Percentiles rank a stretch among this genome's conserved stretches.
These are phyloP conservation scores for Aplochiton taeniatus DNA, from an alignment of 2,797 vertebrate genomes.

Conservation along the genomic window DNA sequence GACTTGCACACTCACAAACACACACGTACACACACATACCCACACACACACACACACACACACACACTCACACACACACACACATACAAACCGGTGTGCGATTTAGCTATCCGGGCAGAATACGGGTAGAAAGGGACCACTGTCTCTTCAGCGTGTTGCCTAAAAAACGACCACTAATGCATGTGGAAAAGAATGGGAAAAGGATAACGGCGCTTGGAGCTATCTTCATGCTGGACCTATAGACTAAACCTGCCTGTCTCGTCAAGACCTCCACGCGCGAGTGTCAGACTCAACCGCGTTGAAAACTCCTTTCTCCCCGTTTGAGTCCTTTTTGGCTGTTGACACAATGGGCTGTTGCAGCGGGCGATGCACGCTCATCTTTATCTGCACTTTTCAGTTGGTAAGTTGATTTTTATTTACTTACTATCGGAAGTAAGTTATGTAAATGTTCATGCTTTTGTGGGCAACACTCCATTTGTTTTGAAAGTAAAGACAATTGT, in stretches of 20 bases:
- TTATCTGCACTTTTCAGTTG: conserved; percentile 88
- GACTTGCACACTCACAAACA: conserved; percentile 9
- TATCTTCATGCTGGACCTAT: conserved; percentile 30
- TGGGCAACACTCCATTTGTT: conserved; percentile 22
- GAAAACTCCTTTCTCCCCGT: conserved; percentile 26
- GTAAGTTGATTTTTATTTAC: conserved; percentile 74
- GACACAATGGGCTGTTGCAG: conserved; percentile 88
- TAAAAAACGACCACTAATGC: conserved; percentile 7
- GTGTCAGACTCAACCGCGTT: conserved; percentile 14
- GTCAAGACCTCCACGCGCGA: conserved; percentile 23
- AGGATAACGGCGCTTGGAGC: conserved; percentile 20
- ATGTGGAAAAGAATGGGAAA: conserved; percentile 52
- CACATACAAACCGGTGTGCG: conserved; percentile 14
- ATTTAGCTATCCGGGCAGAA: not conserved
- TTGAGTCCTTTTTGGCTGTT: conserved; percentile 42
- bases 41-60: conserved; percentile 30
- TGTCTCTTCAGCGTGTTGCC: no score
- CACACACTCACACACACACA: conserved; percentile 48
- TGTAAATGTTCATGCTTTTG: not conserved
- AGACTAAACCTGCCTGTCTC: conserved; percentile 48
- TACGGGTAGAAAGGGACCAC: no score
- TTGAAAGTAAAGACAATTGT: not conserved
- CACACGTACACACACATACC: conserved; percentile 45
- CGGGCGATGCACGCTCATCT: conserved; percentile 85
- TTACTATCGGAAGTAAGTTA: not conserved